phyloP scores from a whole-genome alignment of 2,113 vertebrate species.

The Setophaga coronata region DNA sequence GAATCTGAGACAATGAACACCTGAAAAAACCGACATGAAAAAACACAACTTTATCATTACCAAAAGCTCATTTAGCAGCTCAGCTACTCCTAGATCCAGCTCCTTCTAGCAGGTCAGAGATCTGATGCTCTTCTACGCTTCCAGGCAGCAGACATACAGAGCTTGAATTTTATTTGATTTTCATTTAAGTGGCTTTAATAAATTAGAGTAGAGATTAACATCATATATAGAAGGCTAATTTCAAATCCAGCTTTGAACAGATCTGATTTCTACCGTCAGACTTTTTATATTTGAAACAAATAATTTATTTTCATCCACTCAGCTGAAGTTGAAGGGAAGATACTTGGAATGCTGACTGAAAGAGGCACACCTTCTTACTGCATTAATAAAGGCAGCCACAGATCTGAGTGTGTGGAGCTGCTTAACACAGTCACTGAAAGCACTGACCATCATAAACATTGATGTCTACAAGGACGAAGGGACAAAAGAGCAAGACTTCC shows the following conservation, averaged over 20 bases:
- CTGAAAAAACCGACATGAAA: background rate
- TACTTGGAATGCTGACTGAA: background rate
- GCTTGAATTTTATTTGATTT: background rate
- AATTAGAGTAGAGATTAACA: background rate
- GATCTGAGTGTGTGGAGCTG: background rate
- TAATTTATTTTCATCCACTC: background rate
- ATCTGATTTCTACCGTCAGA: background rate
- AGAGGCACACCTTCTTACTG: background rate
- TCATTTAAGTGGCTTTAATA: background rate
- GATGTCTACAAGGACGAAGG: conserved; percentile 18
- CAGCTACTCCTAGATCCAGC: background rate
- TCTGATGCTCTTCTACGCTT: background rate
- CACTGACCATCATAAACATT: background rate
- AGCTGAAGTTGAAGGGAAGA: background rate
- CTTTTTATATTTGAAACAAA: background rate
- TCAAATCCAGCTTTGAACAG: background rate
- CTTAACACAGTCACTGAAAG: background rate
- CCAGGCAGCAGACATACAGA: background rate
- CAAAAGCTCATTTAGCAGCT: background rate
- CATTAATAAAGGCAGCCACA: background rate
- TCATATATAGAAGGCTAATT: background rate
- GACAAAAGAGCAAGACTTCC: background rate
- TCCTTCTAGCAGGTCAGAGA: background rate
- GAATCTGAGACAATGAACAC: background rate
- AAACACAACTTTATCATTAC: background rate